Evolutionary conservation across 2,888 invertebrate species (phyloP).

Genomic region (Melinopterus prodromus): DNA sequence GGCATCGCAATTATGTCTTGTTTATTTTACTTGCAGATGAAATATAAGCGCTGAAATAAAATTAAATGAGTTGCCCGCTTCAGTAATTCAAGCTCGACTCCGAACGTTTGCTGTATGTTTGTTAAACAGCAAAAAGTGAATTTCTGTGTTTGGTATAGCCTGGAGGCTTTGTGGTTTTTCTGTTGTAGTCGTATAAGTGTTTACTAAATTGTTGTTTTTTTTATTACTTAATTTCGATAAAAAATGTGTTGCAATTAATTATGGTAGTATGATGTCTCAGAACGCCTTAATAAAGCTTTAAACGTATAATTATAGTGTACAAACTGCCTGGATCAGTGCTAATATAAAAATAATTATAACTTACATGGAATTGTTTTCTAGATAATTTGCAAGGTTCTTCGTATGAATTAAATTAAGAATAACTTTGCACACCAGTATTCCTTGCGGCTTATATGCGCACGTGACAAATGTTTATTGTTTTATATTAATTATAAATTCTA

Average conservation of each 20-base stretch:
- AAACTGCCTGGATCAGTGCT: neutral
- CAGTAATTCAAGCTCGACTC: neutral
- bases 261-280: neutral
- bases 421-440: no score
- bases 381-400: neutral
- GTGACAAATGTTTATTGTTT: no score
- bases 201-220: neutral
- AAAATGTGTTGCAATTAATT: neutral
- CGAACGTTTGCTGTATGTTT: neutral
- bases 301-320: neutral
- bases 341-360: constrained; percentile 4
- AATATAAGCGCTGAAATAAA: constrained; percentile 16
- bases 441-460: no score
- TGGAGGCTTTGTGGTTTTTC: neutral
- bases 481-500: no score
- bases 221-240: neutral
- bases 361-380: neutral
- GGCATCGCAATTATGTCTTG: constrained; percentile 29
- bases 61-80: neutral
- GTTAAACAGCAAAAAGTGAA: neutral
- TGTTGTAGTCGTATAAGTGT: neutral
- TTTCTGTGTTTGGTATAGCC: neutral
- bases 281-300: neutral
- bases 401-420: no score
- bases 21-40: constrained; percentile 18